Evolutionary conservation across 2,797 vertebrate species (phyloP), one percentile per base, ranked within the genome.

Genomic region (Uromys caudimaculatus): DNA sequence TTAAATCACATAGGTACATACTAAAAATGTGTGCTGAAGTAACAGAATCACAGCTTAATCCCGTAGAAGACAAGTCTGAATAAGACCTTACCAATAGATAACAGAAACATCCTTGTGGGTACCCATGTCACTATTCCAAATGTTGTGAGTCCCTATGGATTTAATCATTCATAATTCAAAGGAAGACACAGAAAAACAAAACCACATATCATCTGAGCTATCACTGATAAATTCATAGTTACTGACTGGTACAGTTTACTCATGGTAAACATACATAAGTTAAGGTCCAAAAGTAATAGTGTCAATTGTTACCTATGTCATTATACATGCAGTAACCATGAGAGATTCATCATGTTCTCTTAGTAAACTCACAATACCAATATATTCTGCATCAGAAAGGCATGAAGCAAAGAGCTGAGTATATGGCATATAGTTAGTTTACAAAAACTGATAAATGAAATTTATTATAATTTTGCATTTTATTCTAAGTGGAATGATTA

Each of bases 241-340:
- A 62, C 4, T 60, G 16, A 64, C 14, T 82, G 71, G 47, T 13
- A 38, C 21, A 85, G 29, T 47, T 89, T 83, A 52, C 21, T 86
- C 27, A 76, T 9, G 56, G 6, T 69, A 29, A 90, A 29, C 47
- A 27, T 87, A 81, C 23, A 12, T 41, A 90, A 81, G 87, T 94
- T 3, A 35, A 56, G 10, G 32, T 21, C n/a, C 19, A 79, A 56
- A 54, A n/a, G 50, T n/a, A 13, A 54, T 38, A 50, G 47, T 79
- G 50, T 2, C 54, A 4, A 6, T 54, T 52, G 32, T 3, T 21
- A n/a, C 0, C 19, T 19, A n/a, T 11, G 19, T 10, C 35, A 23
- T 12, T n/a, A 6, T 56, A 56, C 9, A 6, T 23, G 19, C 3
- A 56, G 77, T 79, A 79, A n/a, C 35, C 19, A 79, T 12, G 52